Base-by-base conservation (phyloP, 2,113 vertebrate genomes). In the Peromyscus polionotus region DNA sequence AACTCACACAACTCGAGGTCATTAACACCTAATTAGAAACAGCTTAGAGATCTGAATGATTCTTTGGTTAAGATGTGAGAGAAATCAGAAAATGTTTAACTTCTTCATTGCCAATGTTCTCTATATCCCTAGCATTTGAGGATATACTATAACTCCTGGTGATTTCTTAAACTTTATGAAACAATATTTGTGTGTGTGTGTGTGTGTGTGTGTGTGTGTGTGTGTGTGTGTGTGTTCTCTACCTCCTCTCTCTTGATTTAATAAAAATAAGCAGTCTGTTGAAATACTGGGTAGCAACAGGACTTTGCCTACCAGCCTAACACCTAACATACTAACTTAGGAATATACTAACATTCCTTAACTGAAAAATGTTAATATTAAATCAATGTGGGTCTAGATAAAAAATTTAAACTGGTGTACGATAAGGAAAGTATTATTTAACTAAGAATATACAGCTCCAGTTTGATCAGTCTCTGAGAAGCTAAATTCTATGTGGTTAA, bases 1-100 rank as follows among this genome's bases (percentile, higher is more conserved):
- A 97, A 98, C 97, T 97, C 97, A 97, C 97, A 98, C 96, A 98
- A 96, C 97, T 98, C 98, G 92, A 95, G 97, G 97, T 98, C 98
- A 98, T 99, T 99, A 99, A 97, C 95, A 98, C 97, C 97, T 99
- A 98, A 98, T 99, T 98, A 98, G 97, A 98, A 98, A 97, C 96
- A 98, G 98, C 97, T 98, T 98, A 93, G 97, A 97, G 98, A 98
- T 97, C 81, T 59, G 97, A 98, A 63, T 90, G 97, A 97, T 97
- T 97, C 97, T 98, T 97, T 97, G 97, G 93, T 96, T 98, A 98
- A 98, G 67, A 97, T 90, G n/a, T 54, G 73, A 90, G 75, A 45
- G 45, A 91, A 68, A 97, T 98, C 90, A 68, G 92, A 95, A 45
- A 67, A 75, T 3, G 12, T 92, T 98, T 98, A 98, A 98, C 92